Evolutionary conservation across 2,113 vertebrate genomes (phyloP), one percentile per base, ranked within the genome.

Genomic region (Gavialis gangeticus): DNA sequence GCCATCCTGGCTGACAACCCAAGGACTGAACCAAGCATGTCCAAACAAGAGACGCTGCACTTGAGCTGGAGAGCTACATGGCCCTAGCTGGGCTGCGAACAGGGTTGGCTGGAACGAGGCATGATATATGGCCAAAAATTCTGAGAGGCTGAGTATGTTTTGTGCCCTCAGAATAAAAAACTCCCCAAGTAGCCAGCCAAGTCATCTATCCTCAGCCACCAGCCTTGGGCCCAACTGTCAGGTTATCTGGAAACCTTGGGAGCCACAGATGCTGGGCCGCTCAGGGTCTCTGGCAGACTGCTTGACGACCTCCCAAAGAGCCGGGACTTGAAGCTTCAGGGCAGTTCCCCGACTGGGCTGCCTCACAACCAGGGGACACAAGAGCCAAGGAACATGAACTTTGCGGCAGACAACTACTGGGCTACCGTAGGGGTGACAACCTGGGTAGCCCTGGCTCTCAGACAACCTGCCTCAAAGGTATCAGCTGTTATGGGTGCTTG

Each of bases 1-100:
- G 19, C 67, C 46, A 63, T 28, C 4, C 34, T 24, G 34, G 34
- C 34, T 15, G 21, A 60, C 89, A 58, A 81, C 37, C 57, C 25
- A 71, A 21, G 73, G 75, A 56, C 57, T 30, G 30, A 67, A 30
- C 3, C 0, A n/a, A 75, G 12, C 13, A 73, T 14, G 34, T 73
- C 80, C 79, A 30, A 84, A 56, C 25, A 21, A 30, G 91, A 93
- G 77, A 13, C 28, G 22, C 28, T 37, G 34, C 59, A 46, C 34
- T 16, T 0, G 0, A 55, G 13, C 59, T 0, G 1, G 80, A 90
- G 73, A 7, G 19, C n/a, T 30, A 78, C 25, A 6, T 73, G 12
- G 46, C 2, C 69, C 46, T 24, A 22, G 67, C 10, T 71, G 67
- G 11, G 4, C 11, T 12, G 12, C 30, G 6, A 37, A 71, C 67